Percentiles rank a stretch among this genome's conserved stretches.
phyloP scores from a whole-genome alignment of 1,140 invertebrate genomes.

The Drosophila truncata region DNA sequence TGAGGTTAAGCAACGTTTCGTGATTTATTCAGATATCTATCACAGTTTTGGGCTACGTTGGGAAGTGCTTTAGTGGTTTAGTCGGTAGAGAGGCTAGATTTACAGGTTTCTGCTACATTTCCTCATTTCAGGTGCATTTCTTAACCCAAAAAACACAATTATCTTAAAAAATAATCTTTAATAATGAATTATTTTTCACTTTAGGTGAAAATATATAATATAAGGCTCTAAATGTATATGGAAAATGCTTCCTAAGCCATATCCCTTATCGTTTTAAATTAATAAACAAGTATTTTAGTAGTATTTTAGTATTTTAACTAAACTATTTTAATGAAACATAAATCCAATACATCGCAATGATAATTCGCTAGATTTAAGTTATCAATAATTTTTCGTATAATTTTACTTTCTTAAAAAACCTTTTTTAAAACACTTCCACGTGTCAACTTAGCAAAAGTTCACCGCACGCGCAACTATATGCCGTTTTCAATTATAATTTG shows the following conservation, averaged over 20 bases:
- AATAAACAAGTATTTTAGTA: no score
- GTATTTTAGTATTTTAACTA: no score
- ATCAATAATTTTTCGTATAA: no score
- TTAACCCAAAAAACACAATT: no score
- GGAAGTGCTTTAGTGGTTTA: neutral
- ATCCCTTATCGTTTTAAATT: neutral
- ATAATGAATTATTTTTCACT: no score
- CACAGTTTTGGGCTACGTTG: neutral
- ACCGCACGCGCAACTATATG: neutral
- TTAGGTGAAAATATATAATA: no score
- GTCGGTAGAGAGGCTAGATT: neutral
- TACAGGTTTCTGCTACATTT: neutral
- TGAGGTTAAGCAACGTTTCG: constrained; percentile 41
- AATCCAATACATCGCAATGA: no score
- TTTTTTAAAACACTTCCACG: no score
- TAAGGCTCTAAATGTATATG: no score
- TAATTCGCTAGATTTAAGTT: no score
- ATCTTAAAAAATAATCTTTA: no score
- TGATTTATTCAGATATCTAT: neutral
- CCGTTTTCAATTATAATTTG: neutral
- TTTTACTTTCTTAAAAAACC: neutral
- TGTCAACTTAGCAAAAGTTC: constrained; percentile 8
- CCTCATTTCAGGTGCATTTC: neutral
- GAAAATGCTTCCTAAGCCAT: neutral
- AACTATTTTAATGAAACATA: no score